Base-by-base conservation (phyloP, 1,140 invertebrate species). In the Cyclina sinensis region DNA sequence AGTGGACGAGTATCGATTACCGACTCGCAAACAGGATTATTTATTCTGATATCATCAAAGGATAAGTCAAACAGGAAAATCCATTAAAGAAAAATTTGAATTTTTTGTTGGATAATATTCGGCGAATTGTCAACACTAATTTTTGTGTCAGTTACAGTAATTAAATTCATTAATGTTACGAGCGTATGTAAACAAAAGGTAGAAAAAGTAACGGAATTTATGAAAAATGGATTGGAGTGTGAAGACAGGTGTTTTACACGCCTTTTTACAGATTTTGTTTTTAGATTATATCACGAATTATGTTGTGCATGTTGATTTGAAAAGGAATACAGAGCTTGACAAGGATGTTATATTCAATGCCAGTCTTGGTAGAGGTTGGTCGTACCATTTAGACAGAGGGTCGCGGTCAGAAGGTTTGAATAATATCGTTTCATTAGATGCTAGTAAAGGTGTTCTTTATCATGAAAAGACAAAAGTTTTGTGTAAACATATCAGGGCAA, bases 1-100 rank as follows among this genome's bases (percentile, higher is more conserved):
- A 74, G 70, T 65, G 70, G 65, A 83, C 81, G 62, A 65, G 48
- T 70, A 83, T 83, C 62, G 81, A 83, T 83, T 80, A 54, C 81
- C n/a, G 39, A 46, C 43, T 30, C 48, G 21, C 12, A 59, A 57
- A 62, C 16, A 81, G 48, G 79, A 81, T 81, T 43, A 81, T 21
- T 59, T 32, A 51, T 14, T 24, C n/a, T 78, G 46, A 78, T 32
- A 78, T 78, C 74, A 78, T 51, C 27, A 32, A 46, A 48, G 74
- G 24, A 30, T 78, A 35, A 35, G 46, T 30, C 73, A 76, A 24
- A 76, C 43, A 76, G 48, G 18, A 27, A 27, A 48, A 35, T 78
- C 54, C 12, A 35, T 24, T 78, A 51, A 24, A 76, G 18, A n/a
- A 70, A 37, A 37, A 37, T 4, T 14, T 9, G 37, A n/a, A n/a